Evolutionary conservation across 2,888 invertebrate genomes (phyloP).

Genomic region (Noctua fimbriata): DNA sequence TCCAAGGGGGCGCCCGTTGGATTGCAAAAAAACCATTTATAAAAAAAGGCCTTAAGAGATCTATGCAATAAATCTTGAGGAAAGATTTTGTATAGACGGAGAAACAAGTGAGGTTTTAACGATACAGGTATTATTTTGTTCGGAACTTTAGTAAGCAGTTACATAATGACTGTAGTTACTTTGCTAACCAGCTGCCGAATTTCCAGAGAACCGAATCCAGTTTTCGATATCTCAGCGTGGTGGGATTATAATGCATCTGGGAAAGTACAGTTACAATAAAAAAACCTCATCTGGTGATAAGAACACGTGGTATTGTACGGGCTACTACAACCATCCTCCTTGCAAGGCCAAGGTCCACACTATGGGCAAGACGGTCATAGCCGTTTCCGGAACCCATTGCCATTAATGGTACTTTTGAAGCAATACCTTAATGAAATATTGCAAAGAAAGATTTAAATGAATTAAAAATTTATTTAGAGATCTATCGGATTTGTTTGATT

Average conservation of each 20-base stretch:
- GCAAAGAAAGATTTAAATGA: not conserved
- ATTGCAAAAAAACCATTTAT: not conserved
- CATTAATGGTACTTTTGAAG: slow-evolving; percentile 45
- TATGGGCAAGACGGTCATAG: slow-evolving; percentile 40
- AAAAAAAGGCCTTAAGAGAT: not conserved
- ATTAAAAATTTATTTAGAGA: slow-evolving; percentile 10
- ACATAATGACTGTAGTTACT: not conserved
- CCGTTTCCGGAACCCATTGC: slow-evolving; percentile 43
- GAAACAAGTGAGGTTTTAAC: not conserved
- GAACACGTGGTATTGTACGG: slow-evolving; percentile 72
- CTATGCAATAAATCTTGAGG: not conserved
- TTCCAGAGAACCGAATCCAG: slow-evolving; percentile 51
- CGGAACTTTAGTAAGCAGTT: not conserved
- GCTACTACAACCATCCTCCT: slow-evolving; percentile 65
- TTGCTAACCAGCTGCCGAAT: slow-evolving; percentile 43
- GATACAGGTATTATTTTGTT: not conserved
- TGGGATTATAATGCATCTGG: slow-evolving; percentile 70
- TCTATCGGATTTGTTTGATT: slow-evolving; percentile 6
- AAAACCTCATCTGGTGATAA: slow-evolving; percentile 53
- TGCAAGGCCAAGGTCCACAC: slow-evolving; percentile 70
- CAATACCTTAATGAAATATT: not conserved
- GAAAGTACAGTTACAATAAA: slow-evolving; percentile 71
- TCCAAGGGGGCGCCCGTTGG: no score
- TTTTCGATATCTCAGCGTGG: slow-evolving; percentile 73
- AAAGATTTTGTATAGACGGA: not conserved